Conservation (phyloP, 2,113 vertebrate species). For the Glareola pratincola region DNA sequence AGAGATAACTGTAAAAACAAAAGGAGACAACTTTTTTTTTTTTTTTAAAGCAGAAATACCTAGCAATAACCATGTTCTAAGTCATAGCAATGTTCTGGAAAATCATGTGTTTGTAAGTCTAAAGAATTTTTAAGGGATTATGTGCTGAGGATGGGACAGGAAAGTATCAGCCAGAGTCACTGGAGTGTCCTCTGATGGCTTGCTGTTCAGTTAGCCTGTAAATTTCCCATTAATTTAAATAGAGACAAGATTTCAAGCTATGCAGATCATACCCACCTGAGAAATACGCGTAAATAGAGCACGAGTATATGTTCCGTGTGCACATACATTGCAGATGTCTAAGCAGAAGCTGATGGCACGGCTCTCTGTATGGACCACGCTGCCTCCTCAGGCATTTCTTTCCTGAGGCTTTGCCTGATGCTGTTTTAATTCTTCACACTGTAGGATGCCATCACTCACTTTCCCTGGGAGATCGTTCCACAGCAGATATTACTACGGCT, state of each 20-base stretch:
- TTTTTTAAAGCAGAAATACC: background rate
- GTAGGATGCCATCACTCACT: background rate
- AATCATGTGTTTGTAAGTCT: background rate
- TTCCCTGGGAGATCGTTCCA: background rate
- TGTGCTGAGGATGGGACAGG: background rate
- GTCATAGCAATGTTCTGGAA: background rate
- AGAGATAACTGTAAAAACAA: background rate
- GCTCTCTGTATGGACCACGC: rapidly evolving
- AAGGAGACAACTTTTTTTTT: background rate
- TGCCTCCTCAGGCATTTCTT: background rate
- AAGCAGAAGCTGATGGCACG: too few species aligned
- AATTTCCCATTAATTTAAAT: background rate
- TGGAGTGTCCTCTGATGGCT: background rate
- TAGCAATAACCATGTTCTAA: background rate
- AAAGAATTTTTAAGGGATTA: background rate
- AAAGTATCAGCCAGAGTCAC: background rate
- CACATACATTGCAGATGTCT: background rate
- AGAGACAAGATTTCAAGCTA: background rate
- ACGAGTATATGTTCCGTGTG: background rate
- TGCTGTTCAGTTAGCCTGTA: background rate
- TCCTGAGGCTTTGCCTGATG: background rate
- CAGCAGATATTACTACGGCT: background rate
- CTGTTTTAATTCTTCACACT: background rate
- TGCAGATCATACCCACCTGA: background rate
- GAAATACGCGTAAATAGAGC: background rate